Evolutionary conservation across 1,140 invertebrate species (phyloP), one percentile per base, ranked within the genome.

Genomic region (Lineus longissimus): DNA sequence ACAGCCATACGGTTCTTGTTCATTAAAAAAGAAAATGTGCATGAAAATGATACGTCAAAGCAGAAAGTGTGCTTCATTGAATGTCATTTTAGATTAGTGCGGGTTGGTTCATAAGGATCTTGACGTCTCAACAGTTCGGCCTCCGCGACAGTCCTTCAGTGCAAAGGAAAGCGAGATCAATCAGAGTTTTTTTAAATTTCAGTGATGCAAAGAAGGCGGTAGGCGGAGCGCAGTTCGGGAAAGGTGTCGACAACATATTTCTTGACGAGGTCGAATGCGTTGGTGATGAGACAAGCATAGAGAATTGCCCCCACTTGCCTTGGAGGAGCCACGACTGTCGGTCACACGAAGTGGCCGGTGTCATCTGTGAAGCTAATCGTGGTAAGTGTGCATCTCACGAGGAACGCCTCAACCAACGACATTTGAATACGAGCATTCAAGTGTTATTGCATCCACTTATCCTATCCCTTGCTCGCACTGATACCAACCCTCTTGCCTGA

Each of bases 251-350:
- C 0, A 72, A 72, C 19, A 84, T 86, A 47, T 82, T 88, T 67
- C 87, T 91, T 72, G 89, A 91, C 73, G 87, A 90, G 67, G 80
- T 92, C 0, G 78, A 85, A 27, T 92, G 90, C 70, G 70, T 74
- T 0, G 90, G 90, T 11, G 88, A 88, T 70, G 90, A 92, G 77
- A 86, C 84, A 0, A 85, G 85, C 0, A 65, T 92, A 0, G 81
- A 84, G 36, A 85, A 91, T 61, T 92, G 90, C 74, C 78, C 86
- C 31, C 89, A 90, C 69, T 84, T 85, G 36, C 88, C 89, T 1
- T 92, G 90, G 90, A 88, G 87, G 61, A 80, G 87, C 1, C 88
- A 90, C 73, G 86, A 91, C 70, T 92, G 90, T 70, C 80, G 81
- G 23, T 77, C 84, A 2, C 85, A 87, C 72, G 89, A 91, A 78